Evolutionary conservation across 92 coral and sea anemone genomes (phyloP).

Genomic region (Montipora capitata): DNA sequence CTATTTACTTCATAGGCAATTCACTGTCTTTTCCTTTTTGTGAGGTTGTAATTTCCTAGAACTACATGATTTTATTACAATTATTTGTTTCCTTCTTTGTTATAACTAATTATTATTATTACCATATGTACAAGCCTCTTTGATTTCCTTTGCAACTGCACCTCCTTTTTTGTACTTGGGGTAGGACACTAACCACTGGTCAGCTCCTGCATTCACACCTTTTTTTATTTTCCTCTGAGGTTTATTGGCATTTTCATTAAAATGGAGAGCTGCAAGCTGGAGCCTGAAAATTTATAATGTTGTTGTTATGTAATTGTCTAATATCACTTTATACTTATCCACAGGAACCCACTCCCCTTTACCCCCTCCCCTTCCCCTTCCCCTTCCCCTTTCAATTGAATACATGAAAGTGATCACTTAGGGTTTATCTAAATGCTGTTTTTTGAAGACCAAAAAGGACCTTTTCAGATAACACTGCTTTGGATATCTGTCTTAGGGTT

Average conservation of each 20-base stretch:
- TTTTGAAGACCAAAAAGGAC: constrained; percentile 1
- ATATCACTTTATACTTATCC: neutral
- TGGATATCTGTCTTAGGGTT: constrained; percentile 3
- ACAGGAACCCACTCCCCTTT: constrained; percentile 6
- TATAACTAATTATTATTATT: constrained; percentile 2
- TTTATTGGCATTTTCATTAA: constrained; percentile 30
- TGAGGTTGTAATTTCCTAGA: neutral
- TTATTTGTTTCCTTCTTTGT: neutral
- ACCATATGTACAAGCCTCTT: constrained; percentile 56
- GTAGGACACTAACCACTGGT: constrained; percentile 49
- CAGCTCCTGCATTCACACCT: constrained; percentile 46
- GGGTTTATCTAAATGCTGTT: neutral
- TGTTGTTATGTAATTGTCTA: neutral
- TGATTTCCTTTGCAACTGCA: constrained; percentile 50
- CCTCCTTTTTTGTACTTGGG: constrained; percentile 64
- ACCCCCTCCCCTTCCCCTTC: neutral
- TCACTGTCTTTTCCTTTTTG: constrained; percentile 3
- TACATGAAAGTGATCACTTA: constrained; percentile 3
- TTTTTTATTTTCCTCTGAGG: neutral
- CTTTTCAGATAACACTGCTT: constrained; percentile 1
- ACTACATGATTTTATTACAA: neutral
- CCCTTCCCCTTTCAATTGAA: neutral
- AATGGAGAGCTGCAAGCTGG: constrained; percentile 37
- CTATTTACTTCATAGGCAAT: neutral
- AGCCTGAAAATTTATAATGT: constrained; percentile 9